phyloP scores from a whole-genome alignment of 2,113 vertebrate genomes.

The Rattus norvegicus region GRCr8 NC_086035.1:19802501-19803000 shows the following conservation, averaged over 20 bases:
- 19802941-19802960: conserved; percentile 54
- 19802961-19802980: conserved; percentile 68
- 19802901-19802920: conserved; percentile 57
- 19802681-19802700: not conserved
- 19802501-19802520: not conserved
- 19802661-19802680: conserved; percentile 17
- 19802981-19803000: conserved; percentile 65
- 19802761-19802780: not conserved
- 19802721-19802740: not conserved
- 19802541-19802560: not conserved
- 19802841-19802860: not conserved
- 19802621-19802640: not conserved
- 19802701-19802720: conserved; percentile 36
- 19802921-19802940: conserved; percentile 58
- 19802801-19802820: not conserved
- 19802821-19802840: conserved; percentile 38
- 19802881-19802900: conserved; percentile 56
- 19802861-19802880: not conserved
- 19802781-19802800: conserved; percentile 6
- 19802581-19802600: not conserved
- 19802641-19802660: conserved; percentile 35
- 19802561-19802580: not conserved
- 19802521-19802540: conserved; percentile 38
- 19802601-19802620: not conserved
- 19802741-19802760: not conserved